Conservation (phyloP, 2,113 vertebrate genomes). For the Pardalotus punctatus region DNA sequence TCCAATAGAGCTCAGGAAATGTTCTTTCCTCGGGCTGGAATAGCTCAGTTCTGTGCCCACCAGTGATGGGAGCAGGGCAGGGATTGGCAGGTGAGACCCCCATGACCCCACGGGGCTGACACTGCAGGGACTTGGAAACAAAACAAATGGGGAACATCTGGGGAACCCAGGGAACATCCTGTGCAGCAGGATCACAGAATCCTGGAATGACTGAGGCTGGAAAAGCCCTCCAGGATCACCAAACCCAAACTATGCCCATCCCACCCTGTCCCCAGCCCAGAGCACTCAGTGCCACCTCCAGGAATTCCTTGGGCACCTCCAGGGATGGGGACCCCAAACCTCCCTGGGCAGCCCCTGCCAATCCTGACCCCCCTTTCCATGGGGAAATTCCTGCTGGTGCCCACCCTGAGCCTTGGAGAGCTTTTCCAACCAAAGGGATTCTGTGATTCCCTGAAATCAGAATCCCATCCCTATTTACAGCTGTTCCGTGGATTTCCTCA, state of each 20-base stretch:
- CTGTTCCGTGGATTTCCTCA: neutral
- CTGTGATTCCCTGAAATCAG: too few species aligned
- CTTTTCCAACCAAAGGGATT: fast-evolving
- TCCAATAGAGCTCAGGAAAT: neutral
- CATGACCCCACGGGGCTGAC: fast-evolving
- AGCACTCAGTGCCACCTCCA: too few species aligned
- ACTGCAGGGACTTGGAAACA: neutral
- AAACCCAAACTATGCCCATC: too few species aligned
- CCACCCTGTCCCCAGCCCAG: too few species aligned
- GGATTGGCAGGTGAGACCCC: neutral
- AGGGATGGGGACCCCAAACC: too few species aligned
- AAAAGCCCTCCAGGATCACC: too few species aligned
- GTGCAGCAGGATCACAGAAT: neutral
- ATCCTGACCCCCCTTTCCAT: neutral
- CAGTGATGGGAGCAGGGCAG: neutral
- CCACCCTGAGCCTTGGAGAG: neutral
- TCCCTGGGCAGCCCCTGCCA: too few species aligned
- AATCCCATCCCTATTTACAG: neutral
- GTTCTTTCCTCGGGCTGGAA: neutral
- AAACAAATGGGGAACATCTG: neutral
- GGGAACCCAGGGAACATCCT: fast-evolving
- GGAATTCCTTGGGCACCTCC: too few species aligned
- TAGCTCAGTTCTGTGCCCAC: neutral
- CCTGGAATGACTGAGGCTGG: neutral
- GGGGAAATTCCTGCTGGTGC: neutral